Base-by-base conservation (phyloP, 2,888 invertebrate species). In the Malthinus seriepunctatus region DNA sequence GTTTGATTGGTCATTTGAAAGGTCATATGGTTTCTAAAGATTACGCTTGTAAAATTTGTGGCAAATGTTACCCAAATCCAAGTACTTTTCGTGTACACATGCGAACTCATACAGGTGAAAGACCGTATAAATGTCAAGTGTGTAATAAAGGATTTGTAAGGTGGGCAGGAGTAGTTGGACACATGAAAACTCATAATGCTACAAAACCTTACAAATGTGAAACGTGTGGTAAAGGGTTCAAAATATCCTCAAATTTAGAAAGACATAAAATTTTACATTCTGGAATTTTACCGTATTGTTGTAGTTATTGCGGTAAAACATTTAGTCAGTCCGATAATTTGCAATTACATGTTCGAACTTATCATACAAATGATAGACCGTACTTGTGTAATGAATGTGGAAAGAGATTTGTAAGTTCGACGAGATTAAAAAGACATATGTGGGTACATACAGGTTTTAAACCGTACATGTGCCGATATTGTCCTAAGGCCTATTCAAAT, bases 31-130 rank as follows among this genome's bases (percentile, higher is more conserved):
- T 75, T 15, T 64, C 68, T 1, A 79, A 78, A 67, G 74, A 76
- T 49, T 75, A 77, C 56, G 67, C 64, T 3, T 79, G 79, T 65
- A 77, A 76, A 67, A 71, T 78, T 42, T 79, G 79, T 63, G 76
- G 74, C 2, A 78, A 78, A 65, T 68, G 75, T 10, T 78, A 78
- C 64, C 76, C 77, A 3, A 77, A 76, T 66, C 74, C 74, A 1
- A 78, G 78, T 61, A 76, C 77, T n/a, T 75, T 77, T 57, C 69
- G 69, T 50, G 74, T 86, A 62, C 87, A 87, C 80, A 84, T 83
- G 83, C 80, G 86, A 72, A 85, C 84, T 63, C 85, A 85, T 81
- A 80, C 79, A 11, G 80, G 77, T 9, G 78, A 78, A 67, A 65
- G 75, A 15, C 77, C 78, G 0, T 78, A 75, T 60, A 75, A 75